phyloP scores from a whole-genome alignment of 2,888 invertebrate genomes.

The Netelia melanura region DNA sequence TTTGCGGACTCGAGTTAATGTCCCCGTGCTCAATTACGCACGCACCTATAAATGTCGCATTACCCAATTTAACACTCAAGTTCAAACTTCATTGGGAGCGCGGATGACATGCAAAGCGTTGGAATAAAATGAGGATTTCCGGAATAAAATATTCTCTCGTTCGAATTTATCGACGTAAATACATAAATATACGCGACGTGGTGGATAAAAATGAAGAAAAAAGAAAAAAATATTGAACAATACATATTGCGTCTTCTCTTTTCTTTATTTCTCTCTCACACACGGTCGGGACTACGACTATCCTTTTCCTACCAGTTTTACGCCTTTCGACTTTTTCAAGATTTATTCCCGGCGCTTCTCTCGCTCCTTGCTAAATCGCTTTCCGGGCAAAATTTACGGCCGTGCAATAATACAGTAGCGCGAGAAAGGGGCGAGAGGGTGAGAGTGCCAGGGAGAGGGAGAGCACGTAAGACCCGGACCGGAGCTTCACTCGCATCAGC shows the following conservation, averaged over 20 bases:
- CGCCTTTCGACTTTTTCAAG: slow-evolving; percentile 84
- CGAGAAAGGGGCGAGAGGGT: slow-evolving; percentile 24
- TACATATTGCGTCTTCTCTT: slow-evolving; percentile 16
- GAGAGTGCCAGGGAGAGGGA: slow-evolving; percentile 45
- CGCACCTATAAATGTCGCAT: too few species aligned
- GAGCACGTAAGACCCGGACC: slow-evolving; percentile 41
- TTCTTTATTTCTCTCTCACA: slow-evolving; percentile 5
- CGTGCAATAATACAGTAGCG: slow-evolving; percentile 81
- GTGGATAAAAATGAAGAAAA: slow-evolving; percentile 19
- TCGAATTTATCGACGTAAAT: background rate
- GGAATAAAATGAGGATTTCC: background rate
- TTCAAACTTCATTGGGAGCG: background rate
- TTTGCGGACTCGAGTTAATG: background rate
- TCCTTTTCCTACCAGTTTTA: slow-evolving; percentile 74
- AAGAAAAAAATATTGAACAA: slow-evolving; percentile 27
- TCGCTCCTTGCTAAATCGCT: slow-evolving; percentile 84
- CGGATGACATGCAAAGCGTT: background rate
- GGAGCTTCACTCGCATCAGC: slow-evolving; percentile 34
- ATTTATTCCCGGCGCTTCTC: slow-evolving; percentile 84
- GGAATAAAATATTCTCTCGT: background rate
- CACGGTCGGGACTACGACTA: slow-evolving; percentile 55
- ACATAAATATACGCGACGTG: background rate
- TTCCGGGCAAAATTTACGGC: slow-evolving; percentile 84
- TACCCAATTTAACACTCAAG: background rate
- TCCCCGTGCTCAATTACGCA: too few species aligned